Conservation (phyloP, 1,140 invertebrate genomes). For the Lepidurus apus region DNA sequence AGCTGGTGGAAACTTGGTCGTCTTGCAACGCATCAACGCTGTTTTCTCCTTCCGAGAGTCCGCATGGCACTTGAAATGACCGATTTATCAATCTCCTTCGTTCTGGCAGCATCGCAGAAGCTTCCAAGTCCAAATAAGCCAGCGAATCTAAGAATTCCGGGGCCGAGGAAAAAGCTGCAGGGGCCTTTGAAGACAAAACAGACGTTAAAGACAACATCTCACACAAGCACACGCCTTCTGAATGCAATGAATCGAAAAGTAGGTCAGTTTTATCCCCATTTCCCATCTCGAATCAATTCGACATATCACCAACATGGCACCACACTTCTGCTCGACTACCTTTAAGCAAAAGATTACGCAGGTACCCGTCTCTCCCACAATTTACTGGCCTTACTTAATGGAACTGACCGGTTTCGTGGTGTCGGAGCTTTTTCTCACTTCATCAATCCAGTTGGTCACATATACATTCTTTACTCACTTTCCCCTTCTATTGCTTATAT, state of each 20-base stretch:
- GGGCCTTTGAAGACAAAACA: not conserved
- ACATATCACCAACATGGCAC: not conserved
- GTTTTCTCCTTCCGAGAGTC: not conserved
- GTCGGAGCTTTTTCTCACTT: not conserved
- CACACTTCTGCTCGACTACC: not conserved
- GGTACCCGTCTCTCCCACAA: not conserved
- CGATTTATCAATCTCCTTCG: not conserved
- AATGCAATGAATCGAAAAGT: not conserved
- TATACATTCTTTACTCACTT: not conserved
- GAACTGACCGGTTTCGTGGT: not conserved
- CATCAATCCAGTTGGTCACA: not conserved
- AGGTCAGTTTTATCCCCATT: not conserved
- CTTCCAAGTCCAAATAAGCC: conserved; percentile 14
- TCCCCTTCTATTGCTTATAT: not conserved
- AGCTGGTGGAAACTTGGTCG: not conserved
- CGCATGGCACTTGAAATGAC: not conserved
- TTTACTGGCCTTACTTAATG: conserved; percentile 7
- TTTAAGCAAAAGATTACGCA: too few species aligned
- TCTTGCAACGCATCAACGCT: not conserved
- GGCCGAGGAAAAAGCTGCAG: not conserved
- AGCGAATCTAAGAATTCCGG: not conserved
- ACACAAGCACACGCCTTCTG: not conserved
- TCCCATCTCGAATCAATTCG: not conserved
- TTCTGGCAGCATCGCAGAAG: not conserved
- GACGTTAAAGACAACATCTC: not conserved